phyloP scores from a whole-genome alignment of 2,888 invertebrate genomes.

The Oscheius onirici region DNA sequence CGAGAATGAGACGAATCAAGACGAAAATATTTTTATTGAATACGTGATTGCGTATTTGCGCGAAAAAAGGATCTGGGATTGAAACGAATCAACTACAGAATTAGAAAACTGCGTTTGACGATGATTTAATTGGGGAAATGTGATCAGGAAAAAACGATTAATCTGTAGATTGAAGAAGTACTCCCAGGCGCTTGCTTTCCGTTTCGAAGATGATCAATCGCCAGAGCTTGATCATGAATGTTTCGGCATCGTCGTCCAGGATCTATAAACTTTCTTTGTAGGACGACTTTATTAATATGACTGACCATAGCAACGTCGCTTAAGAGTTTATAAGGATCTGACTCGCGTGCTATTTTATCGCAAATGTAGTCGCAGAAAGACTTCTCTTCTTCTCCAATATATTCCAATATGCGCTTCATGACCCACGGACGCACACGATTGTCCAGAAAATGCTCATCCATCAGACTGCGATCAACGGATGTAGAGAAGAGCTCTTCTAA shows the following conservation, averaged over 20 bases:
- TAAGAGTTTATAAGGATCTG: constrained; percentile 90
- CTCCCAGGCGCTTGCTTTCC: constrained; percentile 76
- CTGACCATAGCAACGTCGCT: constrained; percentile 97
- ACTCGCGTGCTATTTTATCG: constrained; percentile 92
- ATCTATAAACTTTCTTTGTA: constrained; percentile 78
- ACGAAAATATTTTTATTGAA: no score
- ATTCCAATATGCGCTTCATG: constrained; percentile 98
- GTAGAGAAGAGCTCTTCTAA: constrained; percentile 90
- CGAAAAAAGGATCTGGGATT: no score
- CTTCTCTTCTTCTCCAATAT: constrained; percentile 96
- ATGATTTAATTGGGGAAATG: no score
- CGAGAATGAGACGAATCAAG: no score
- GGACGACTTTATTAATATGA: not conserved
- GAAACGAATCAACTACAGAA: no score
- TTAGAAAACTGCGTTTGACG: no score
- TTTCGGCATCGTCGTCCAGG: constrained; percentile 98
- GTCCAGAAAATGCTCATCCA: constrained; percentile 86
- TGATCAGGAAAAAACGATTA: no score
- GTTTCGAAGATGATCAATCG: constrained; percentile 97
- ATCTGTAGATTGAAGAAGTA: constrained; percentile 21
- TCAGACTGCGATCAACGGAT: constrained; percentile 88
- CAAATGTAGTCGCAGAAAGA: constrained; percentile 98
- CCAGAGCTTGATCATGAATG: constrained; percentile 99
- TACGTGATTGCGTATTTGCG: no score
- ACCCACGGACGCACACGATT: constrained; percentile 98